Percentiles rank a stretch among this genome's conserved stretches.
phyloP scores from a whole-genome alignment of 2,113 vertebrate genomes.

The Xyliphius kryptos region DNA sequence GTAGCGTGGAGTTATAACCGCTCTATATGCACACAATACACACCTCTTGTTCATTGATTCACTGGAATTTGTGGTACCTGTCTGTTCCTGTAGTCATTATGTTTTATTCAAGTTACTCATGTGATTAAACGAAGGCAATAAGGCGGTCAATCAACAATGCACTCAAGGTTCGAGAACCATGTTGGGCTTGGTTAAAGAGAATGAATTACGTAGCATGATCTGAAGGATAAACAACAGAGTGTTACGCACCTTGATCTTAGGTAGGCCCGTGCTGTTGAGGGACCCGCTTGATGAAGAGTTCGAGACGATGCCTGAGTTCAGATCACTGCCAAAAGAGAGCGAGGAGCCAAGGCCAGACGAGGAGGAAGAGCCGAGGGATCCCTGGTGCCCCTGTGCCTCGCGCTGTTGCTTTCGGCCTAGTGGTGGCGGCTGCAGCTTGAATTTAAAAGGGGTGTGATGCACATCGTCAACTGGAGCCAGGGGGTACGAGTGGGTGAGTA shows the following conservation, averaged over 20 bases:
- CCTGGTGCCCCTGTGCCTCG: conserved; percentile 56
- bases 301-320: conserved; percentile 65
- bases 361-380: conserved; percentile 61
- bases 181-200: too few species aligned
- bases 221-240: neutral
- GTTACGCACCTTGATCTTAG: conserved; percentile 75
- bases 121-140: too few species aligned
- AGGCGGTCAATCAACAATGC: too few species aligned
- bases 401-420: conserved; percentile 75
- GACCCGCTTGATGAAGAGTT: conserved; percentile 66
- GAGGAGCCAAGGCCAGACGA: conserved; percentile 66
- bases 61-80: too few species aligned
- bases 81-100: too few species aligned
- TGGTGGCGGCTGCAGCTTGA: conserved; percentile 85
- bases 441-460: conserved; percentile 76
- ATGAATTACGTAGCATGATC: too few species aligned
- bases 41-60: too few species aligned
- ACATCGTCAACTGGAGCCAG: conserved; percentile 58
- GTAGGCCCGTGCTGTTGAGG: conserved; percentile 67
- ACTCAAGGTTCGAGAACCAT: too few species aligned
- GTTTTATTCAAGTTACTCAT: too few species aligned
- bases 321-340: conserved; percentile 65
- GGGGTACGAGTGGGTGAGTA: conserved; percentile 52
- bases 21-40: too few species aligned
- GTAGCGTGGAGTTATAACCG: too few species aligned